Evolutionary conservation across 2,797 vertebrate species (phyloP).

Genomic region (Acrocephalus scirpaceus): DNA sequence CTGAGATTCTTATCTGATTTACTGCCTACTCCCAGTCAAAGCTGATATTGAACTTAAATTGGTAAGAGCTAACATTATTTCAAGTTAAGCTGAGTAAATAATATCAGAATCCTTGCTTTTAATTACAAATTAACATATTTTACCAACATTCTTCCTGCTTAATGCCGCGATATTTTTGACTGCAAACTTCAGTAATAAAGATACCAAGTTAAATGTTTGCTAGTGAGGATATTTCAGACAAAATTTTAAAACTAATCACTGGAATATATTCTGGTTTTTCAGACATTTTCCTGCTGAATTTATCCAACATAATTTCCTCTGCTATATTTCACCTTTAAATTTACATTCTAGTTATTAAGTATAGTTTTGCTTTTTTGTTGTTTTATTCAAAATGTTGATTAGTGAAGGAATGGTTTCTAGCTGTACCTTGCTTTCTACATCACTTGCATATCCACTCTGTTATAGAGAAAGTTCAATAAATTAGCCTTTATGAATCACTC

Average conservation of each 20-base stretch:
- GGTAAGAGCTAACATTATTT: neutral
- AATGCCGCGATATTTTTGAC: neutral
- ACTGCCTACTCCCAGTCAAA: neutral
- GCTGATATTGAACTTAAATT: neutral
- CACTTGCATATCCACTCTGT: neutral
- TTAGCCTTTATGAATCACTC: neutral
- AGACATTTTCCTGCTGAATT: neutral
- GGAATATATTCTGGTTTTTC: neutral
- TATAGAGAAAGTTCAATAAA: neutral
- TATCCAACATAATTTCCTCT: neutral
- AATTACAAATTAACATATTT: neutral
- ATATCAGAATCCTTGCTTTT: neutral
- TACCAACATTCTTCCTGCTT: neutral
- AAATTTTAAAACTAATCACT: neutral
- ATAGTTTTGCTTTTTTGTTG: neutral
- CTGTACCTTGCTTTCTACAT: neutral
- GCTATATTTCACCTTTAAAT: neutral
- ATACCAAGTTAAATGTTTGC: neutral
- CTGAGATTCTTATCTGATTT: neutral
- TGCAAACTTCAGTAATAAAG: neutral
- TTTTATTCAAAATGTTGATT: neutral
- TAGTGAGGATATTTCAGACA: neutral
- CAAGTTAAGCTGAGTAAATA: neutral
- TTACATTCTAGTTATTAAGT: neutral
- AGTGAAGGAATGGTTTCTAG: neutral